Conservation (phyloP, 2,113 vertebrate genomes). For the Fregetta grallaria region DNA sequence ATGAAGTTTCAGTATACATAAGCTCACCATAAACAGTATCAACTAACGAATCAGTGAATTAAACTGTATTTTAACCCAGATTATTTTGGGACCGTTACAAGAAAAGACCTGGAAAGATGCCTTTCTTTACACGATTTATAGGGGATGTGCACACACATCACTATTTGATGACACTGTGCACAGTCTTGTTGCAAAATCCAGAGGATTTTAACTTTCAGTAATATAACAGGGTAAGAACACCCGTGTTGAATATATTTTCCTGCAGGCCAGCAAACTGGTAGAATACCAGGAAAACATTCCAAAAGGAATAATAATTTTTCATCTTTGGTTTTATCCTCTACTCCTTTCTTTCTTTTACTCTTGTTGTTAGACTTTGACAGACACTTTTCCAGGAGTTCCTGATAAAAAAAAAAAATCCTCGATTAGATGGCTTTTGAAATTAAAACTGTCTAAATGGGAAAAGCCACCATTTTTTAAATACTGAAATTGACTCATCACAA, state of each 20-base stretch:
- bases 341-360: not conserved
- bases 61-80: not conserved
- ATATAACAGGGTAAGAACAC: not conserved
- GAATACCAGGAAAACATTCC: not conserved
- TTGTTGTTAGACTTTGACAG: not conserved
- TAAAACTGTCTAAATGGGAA: conserved; percentile 28
- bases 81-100: not conserved
- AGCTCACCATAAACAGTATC: not conserved
- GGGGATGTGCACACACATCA: not conserved
- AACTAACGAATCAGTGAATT: not conserved
- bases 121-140: not conserved
- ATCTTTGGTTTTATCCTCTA: not conserved
- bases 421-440: conserved; percentile 43
- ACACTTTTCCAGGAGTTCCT: not conserved
- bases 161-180: not conserved
- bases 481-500: conserved; percentile 56
- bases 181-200: not conserved
- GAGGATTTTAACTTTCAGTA: not conserved
- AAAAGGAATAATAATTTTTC: not conserved
- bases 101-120: not conserved
- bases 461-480: conserved; percentile 18
- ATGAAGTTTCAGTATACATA: not conserved
- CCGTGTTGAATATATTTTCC: not conserved
- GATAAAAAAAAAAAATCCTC: not conserved
- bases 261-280: not conserved